Conservation (phyloP, 2,888 invertebrate genomes). For the Uloborus plumipes region DNA sequence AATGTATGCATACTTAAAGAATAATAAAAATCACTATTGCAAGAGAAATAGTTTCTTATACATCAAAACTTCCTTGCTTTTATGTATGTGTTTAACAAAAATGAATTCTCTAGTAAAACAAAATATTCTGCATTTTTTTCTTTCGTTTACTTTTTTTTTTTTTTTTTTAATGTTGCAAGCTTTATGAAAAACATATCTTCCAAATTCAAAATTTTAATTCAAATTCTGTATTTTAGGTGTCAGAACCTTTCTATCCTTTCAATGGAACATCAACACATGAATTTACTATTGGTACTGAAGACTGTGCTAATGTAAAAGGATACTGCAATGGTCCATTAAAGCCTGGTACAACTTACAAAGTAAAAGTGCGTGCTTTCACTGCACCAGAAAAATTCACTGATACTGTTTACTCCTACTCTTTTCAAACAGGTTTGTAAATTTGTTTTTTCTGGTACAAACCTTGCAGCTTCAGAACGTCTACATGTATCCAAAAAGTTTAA, state of each 20-base stretch:
- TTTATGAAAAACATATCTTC: no score
- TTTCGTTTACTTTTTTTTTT: no score
- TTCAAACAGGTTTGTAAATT: constrained; percentile 81
- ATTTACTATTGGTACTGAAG: constrained; percentile 81
- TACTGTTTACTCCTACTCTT: constrained; percentile 88
- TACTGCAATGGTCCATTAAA: constrained; percentile 97
- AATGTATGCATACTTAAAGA: no score
- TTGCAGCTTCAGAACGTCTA: background rate
- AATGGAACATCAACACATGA: constrained; percentile 83
- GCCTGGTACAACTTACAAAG: constrained; percentile 89
- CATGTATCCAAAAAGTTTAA: background rate
- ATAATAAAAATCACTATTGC: no score
- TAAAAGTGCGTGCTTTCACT: constrained; percentile 95
- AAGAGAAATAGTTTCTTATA: no score
- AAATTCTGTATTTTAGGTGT: constrained; percentile 74
- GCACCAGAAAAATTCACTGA: constrained; percentile 95
- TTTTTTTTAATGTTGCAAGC: background rate
- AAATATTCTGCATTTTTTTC: no score
- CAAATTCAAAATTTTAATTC: no score
- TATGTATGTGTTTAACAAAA: no score
- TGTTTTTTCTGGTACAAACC: background rate
- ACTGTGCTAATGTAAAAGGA: constrained; percentile 82
- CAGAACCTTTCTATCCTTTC: constrained; percentile 92
- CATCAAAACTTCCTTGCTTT: no score
- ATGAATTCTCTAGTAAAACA: no score